A percentile compares a stretch with the other conserved stretches of the same genome.
These are phyloP conservation scores for Aspidapion aeneum DNA, from an alignment of 2,888 invertebrate genomes.

Conservation along the genomic window DNA sequence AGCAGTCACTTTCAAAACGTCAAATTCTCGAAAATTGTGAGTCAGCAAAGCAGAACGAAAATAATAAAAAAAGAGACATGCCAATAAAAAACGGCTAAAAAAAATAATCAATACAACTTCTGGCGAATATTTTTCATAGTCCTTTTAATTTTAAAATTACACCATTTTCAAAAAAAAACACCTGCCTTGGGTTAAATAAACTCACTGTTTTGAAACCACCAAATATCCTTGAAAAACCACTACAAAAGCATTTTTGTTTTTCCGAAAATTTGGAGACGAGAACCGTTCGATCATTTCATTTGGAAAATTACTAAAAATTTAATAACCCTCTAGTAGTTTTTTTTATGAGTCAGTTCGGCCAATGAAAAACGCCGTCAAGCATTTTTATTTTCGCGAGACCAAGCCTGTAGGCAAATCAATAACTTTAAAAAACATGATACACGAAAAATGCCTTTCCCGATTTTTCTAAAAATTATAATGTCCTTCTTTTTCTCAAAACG, in stretches of 20 bases:
- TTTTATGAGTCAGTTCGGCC: constrained; percentile 51
- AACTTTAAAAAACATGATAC: constrained; percentile 47
- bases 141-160: constrained; percentile 2
- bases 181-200: not conserved
- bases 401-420: constrained; percentile 51
- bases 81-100: constrained; percentile 35
- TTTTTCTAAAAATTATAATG: not conserved
- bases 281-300: constrained; percentile 56
- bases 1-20: constrained; percentile 23
- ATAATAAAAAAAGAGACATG: not conserved
- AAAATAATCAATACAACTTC: constrained; percentile 46
- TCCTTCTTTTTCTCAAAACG: constrained; percentile 16
- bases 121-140: constrained; percentile 34
- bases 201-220: constrained; percentile 9
- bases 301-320: constrained; percentile 60
- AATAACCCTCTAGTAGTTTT: constrained; percentile 46
- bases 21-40: constrained; percentile 11
- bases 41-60: not conserved
- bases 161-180: not conserved
- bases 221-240: not conserved
- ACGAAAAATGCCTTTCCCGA: constrained; percentile 35
- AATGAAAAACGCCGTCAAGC: constrained; percentile 51
- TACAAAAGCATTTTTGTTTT: constrained; percentile 29
- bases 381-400: constrained; percentile 48
- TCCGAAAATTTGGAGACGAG: constrained; percentile 47